Evolutionary conservation across 2,113 vertebrate genomes (phyloP).

Genomic region (Pterocles gutturalis): DNA sequence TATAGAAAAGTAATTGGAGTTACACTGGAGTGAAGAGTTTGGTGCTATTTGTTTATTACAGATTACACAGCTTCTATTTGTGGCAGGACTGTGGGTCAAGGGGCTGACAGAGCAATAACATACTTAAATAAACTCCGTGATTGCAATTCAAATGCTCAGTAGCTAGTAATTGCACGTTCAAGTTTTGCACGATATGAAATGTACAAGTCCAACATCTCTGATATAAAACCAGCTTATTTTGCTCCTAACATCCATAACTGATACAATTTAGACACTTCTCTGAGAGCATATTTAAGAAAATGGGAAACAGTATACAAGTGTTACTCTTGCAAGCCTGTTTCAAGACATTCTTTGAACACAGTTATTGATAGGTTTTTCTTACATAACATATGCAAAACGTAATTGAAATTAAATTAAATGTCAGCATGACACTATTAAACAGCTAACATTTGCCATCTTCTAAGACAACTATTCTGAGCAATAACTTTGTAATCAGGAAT

Average conservation of each 20-base stretch:
- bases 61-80: not conserved
- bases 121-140: slow-evolving; percentile 10
- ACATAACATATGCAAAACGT: slow-evolving; percentile 65
- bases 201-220: not conserved
- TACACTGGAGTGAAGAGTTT: not conserved
- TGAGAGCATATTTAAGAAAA: slow-evolving; percentile 58
- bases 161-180: not conserved
- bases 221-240: slow-evolving; percentile 36
- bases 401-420: slow-evolving; percentile 75
- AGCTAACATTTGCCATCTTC: slow-evolving; percentile 53
- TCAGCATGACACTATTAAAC: slow-evolving; percentile 65
- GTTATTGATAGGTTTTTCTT: slow-evolving; percentile 69
- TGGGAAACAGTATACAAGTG: slow-evolving; percentile 36
- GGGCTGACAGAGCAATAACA: slow-evolving; percentile 35
- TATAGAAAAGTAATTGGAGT: not conserved
- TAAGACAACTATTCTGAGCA: slow-evolving; percentile 63
- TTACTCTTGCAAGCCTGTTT: slow-evolving; percentile 49
- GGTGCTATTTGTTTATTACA: not conserved
- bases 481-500: slow-evolving; percentile 57
- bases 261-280: slow-evolving; percentile 60
- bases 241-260: slow-evolving; percentile 52
- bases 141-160: slow-evolving; percentile 50
- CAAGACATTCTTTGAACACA: slow-evolving; percentile 59
- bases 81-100: slow-evolving; percentile 18
- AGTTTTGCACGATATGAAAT: not conserved